Evolutionary conservation across 1,140 invertebrate species (phyloP), one percentile per base, ranked within the genome.

Genomic region (Papilio dardanus): DNA sequence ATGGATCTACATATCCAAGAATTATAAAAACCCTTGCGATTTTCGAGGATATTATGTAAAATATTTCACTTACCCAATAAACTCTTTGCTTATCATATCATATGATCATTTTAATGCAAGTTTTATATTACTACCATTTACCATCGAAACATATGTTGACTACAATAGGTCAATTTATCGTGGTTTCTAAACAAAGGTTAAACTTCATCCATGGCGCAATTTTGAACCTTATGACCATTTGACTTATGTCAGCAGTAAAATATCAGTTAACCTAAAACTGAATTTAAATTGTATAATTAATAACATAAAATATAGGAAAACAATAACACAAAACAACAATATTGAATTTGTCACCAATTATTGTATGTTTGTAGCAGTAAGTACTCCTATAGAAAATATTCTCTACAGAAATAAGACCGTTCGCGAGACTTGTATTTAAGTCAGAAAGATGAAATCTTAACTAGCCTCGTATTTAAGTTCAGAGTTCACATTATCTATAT

Each of bases 401-500:
- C 7, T 7, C 1, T 50, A 28, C 24, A 62, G 8, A 62, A 28
- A 62, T 30, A 62, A 10, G 54, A 14, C 10, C 24, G 54, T 62
- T 62, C 21, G 54, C 54, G 24, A 62, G 54, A 14, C 16, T 28
- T 24, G 28, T 62, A 24, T 66, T n/a, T 37, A 69, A 69, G 30
- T 40, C 35, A 21, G 21, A 40, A 37, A 37, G 37, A 69, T 40
- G 21, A 40, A 69, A 40, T 69, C 31, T 40, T 69, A 16, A 62
- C 54, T 69, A 42, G 24, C 21, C 67, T 40, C 67, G 4, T 37
- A 69, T 24, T 68, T 69, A 35, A 40, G 67, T 69, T 69, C 67
- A 69, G 67, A 69, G 67, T 62, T 62, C 54, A 62, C 30, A 12
- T 54, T 54, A 62, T 73, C 46, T 73, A 73, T 71, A 30, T 58